phyloP scores from a whole-genome alignment of 2,797 vertebrate genomes.

The Synaphobranchus kaupii region DNA sequence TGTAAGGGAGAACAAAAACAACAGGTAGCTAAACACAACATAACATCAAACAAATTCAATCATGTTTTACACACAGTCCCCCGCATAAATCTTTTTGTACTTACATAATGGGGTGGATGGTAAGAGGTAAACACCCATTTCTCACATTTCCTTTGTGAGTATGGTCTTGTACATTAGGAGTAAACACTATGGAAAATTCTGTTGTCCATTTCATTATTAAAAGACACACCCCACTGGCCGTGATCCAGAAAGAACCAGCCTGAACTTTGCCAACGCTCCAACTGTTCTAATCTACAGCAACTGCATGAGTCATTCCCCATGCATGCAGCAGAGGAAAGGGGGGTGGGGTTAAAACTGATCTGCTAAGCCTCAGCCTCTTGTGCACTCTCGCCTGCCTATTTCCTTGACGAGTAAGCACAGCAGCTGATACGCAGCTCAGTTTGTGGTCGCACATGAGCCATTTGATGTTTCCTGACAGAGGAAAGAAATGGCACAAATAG shows the following conservation, averaged over 20 bases:
- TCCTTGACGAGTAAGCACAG: not conserved
- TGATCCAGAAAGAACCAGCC: not conserved
- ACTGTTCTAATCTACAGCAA: constrained; percentile 15
- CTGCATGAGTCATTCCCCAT: constrained; percentile 17
- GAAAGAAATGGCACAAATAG: not conserved
- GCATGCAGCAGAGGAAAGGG: constrained; percentile 3
- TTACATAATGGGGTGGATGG: not conserved
- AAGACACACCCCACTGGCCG: constrained; percentile 1
- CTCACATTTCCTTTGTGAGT: not conserved
- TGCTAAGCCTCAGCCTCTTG: not conserved
- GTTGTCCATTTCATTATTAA: not conserved
- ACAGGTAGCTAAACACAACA: not conserved
- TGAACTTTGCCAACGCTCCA: constrained; percentile 10
- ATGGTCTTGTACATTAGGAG: not conserved
- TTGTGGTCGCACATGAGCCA: not conserved
- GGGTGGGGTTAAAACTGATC: not conserved
- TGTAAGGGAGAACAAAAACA: not conserved
- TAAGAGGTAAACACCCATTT: not conserved
- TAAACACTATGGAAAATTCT: not conserved
- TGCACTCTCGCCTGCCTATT: not conserved
- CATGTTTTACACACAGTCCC: not conserved
- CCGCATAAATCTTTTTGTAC: not conserved
- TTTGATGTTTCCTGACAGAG: not conserved
- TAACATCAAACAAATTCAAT: not conserved
- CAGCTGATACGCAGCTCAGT: not conserved